Evolutionary conservation across 1,140 invertebrate species (phyloP), one percentile per base, ranked within the genome.

Genomic region (Drosophila navojoa): DNA sequence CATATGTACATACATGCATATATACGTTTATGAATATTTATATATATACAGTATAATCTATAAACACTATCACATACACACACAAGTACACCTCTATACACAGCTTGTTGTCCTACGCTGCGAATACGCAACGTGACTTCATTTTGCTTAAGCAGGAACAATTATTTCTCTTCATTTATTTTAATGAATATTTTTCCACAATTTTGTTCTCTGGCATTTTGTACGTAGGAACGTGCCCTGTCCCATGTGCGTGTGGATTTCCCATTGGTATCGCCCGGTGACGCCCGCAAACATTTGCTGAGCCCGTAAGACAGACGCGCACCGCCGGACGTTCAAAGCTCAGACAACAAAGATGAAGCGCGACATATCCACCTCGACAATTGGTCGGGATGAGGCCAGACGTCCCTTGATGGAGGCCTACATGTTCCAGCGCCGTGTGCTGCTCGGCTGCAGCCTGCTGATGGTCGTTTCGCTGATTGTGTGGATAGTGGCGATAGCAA

Each of bases 401-500:
- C 92, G 94, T 55, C 93, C 93, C 0, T 79, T 94, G 25, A 91
- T 94, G 76, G 93, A 94, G 38, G 93, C 95, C 61, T 93, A 95
- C 16, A 93, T 96, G 59, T 94, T 96, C 40, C 96, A 97, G 81
- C 93, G 95, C 15, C 93, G 95, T 15, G 93, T 96, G 4, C 93
- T 97, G 11, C 93, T 96, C 19, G 94, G 93, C 1, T 95, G 95
- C 67, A 96, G 96, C 0, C 90, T 94, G n/a, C 87, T 96, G 4
- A 93, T 96, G 10, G 94, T 95, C 1, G 50, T 96, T 0, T 95
- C 94, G 1, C 92, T 94, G 0, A 93, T 96, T 47, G 79, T 96
- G 1, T 97, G 96, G 96, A 94, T 95, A 6, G 92, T 95, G 1
- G 95, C 96, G 15, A 95, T 97, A 53, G 94, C 94, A 45, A 96